Evolutionary conservation across 1,140 invertebrate genomes (phyloP).

Genomic region (Hermatobates lingyangjiaoensis): DNA sequence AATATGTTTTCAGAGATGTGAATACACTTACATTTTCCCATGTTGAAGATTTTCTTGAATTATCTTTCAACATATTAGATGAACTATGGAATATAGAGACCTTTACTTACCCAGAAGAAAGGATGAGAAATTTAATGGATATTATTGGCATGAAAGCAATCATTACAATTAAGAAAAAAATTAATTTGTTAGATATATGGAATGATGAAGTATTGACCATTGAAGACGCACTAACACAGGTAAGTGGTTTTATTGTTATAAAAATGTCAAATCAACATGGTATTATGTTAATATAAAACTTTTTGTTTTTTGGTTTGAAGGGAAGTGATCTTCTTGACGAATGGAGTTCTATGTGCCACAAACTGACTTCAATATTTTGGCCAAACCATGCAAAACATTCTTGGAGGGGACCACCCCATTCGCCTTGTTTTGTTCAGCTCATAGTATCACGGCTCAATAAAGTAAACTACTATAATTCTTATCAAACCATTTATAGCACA

Average conservation of each 20-base stretch:
- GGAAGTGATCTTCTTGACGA: neutral
- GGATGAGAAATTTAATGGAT: constrained; percentile 7
- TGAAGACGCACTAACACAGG: neutral
- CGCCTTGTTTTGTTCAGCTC: neutral
- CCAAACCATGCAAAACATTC: constrained; percentile 1
- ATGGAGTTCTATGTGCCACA: neutral
- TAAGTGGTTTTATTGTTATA: neutral
- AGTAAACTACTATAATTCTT: neutral
- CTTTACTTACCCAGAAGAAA: neutral
- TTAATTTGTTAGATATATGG: neutral
- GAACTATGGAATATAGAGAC: constrained; percentile 4
- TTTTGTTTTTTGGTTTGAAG: neutral
- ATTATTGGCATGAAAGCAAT: neutral
- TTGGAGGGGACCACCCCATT: neutral
- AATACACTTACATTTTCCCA: neutral
- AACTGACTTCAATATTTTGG: constrained; percentile 3
- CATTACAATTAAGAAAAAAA: neutral
- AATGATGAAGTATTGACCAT: neutral
- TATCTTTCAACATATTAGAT: constrained; percentile 4
- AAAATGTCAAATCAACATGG: neutral
- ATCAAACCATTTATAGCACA: no score
- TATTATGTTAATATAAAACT: neutral
- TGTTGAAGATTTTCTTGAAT: constrained; percentile 3
- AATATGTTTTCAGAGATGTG: neutral
- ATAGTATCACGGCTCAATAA: neutral